Percentiles rank a stretch among this genome's conserved stretches.
These are phyloP conservation scores for Drosophila hamatofila DNA, from an alignment of 2,888 invertebrate species.

Conservation along the genomic window DNA sequence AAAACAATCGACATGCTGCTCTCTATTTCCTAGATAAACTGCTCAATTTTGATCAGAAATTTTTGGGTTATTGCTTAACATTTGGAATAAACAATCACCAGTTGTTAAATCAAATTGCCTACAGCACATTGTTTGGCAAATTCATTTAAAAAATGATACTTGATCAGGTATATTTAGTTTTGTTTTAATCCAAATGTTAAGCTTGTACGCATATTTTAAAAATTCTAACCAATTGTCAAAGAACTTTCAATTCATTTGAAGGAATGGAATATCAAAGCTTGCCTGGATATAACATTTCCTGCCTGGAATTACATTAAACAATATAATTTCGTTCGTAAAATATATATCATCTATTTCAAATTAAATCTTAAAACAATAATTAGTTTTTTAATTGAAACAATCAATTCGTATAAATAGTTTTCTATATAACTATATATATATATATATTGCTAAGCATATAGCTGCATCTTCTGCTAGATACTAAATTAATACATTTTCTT, in stretches of 20 bases:
- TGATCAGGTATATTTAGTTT: not conserved
- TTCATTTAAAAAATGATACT: conserved; percentile 2
- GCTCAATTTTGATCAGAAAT: conserved; percentile 14
- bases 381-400: conserved; percentile 1
- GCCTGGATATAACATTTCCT: not conserved
- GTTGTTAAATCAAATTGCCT: conserved; percentile 10
- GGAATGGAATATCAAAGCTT: not conserved
- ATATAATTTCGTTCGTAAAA: not conserved
- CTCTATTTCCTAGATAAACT: not conserved
- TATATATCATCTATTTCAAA: not conserved
- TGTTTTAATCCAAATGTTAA: not conserved
- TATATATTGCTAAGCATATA: conserved; percentile 24
- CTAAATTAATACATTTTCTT: conserved; percentile 50
- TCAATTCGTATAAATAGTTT: not conserved
- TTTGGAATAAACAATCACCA: conserved; percentile 2
- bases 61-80: conserved; percentile 27
- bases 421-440: conserved; percentile 3
- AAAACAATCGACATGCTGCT: conserved; percentile 57
- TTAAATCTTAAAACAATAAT: not conserved
- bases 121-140: not conserved
- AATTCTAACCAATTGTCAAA: not conserved
- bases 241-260: not conserved
- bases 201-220: not conserved
- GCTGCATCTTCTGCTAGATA: conserved; percentile 17
- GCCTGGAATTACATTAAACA: not conserved